phyloP scores from a whole-genome alignment of 2,113 vertebrate species.

The Dromiciops gliroides region DNA sequence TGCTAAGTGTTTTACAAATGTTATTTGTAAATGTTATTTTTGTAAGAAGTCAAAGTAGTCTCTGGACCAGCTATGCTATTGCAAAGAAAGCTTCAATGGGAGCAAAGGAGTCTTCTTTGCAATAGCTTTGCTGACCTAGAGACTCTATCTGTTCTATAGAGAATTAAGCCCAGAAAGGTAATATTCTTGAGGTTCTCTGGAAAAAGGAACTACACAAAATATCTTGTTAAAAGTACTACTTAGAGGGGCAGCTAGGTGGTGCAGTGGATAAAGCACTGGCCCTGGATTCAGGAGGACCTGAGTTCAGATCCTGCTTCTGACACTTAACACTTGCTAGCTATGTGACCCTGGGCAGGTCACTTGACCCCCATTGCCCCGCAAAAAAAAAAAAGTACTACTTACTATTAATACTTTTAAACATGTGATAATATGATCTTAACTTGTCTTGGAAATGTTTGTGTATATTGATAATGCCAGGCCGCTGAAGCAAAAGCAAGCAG shows the following conservation, averaged over 20 bases:
- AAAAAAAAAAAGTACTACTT: neutral
- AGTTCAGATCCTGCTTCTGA: no score
- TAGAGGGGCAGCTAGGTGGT: no score
- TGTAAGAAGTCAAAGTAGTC: neutral
- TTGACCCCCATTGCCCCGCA: no score
- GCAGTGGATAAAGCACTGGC: no score
- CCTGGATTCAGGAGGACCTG: no score
- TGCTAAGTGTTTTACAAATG: neutral
- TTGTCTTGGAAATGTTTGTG: neutral
- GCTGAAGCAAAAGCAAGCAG: constrained; percentile 79
- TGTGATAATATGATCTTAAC: neutral
- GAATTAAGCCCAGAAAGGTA: neutral
- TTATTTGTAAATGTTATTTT: neutral
- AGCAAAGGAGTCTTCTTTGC: neutral
- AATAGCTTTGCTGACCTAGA: neutral
- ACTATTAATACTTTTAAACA: neutral
- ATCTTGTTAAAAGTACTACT: neutral
- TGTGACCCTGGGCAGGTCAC: no score
- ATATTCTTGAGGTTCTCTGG: neutral
- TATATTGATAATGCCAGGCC: constrained; percentile 79
- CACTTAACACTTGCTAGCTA: no score
- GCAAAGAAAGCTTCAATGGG: neutral
- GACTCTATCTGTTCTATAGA: neutral
- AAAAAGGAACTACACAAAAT: neutral
- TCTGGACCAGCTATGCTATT: neutral